Conservation (phyloP, 1,140 invertebrate species). For the Orchestia grillus region DNA sequence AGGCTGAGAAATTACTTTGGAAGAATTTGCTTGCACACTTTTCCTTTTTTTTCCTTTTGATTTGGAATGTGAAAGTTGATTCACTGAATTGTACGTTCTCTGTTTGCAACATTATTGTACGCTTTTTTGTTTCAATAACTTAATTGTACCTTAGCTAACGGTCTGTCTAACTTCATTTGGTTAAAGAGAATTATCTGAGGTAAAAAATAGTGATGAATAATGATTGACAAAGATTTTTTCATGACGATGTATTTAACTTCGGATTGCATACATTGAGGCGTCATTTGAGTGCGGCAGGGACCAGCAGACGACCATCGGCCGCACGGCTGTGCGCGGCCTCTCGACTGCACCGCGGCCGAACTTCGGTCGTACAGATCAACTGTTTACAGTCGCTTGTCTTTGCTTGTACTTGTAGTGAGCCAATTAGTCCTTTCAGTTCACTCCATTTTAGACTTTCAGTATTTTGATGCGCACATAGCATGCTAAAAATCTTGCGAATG, state of each 20-base stretch:
- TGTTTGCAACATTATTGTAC: no score
- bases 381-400: background rate
- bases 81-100: background rate
- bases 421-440: background rate
- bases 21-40: background rate
- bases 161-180: background rate
- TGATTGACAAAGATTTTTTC: background rate
- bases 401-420: background rate
- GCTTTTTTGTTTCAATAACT: background rate
- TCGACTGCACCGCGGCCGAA: background rate
- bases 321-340: no score
- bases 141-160: background rate
- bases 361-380: background rate
- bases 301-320: background rate
- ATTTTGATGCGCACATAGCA: background rate
- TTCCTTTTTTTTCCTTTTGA: background rate
- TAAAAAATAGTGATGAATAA: background rate
- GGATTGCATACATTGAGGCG: background rate
- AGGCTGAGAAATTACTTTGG: background rate
- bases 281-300: background rate
- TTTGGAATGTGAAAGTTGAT: background rate
- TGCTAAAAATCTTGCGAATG: background rate
- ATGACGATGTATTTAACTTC: background rate
- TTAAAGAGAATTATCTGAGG: background rate
- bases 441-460: background rate